Evolutionary conservation across 2,888 invertebrate species (phyloP).

Genomic region (Eupithecia abbreviata): DNA sequence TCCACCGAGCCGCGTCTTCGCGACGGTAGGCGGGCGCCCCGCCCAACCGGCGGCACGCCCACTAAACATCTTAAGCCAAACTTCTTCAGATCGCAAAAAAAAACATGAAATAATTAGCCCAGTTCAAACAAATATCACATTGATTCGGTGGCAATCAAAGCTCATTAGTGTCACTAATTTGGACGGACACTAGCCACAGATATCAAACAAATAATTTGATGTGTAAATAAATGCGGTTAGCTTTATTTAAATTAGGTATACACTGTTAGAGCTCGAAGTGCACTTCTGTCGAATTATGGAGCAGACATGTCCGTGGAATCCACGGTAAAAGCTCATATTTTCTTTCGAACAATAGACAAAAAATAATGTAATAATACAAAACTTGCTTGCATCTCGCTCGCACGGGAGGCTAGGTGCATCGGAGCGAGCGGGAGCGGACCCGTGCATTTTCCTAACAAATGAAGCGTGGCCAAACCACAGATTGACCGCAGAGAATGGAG

Average conservation of each 20-base stretch:
- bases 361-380: slow-evolving; percentile 77
- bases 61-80: slow-evolving; percentile 58
- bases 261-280: neutral
- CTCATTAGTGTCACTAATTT: slow-evolving; percentile 59
- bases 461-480: slow-evolving; percentile 84
- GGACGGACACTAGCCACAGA: slow-evolving; percentile 47
- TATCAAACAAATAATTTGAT: slow-evolving; percentile 42
- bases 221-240: slow-evolving; percentile 39
- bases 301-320: slow-evolving; percentile 60
- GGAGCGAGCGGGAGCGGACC: slow-evolving; percentile 65
- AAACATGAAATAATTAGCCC: slow-evolving; percentile 36
- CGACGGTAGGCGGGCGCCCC: slow-evolving; percentile 72
- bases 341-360: slow-evolving; percentile 79
- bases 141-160: slow-evolving; percentile 53
- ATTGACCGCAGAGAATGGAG: slow-evolving; percentile 84
- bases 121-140: slow-evolving; percentile 51
- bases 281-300: neutral
- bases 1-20: slow-evolving; percentile 69
- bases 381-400: slow-evolving; percentile 72
- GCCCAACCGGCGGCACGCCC: slow-evolving; percentile 74
- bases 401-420: slow-evolving; percentile 40
- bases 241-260: neutral
- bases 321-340: slow-evolving; percentile 80
- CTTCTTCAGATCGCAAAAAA: slow-evolving; percentile 22
- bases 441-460: slow-evolving; percentile 83